These are phyloP conservation scores for Dromaius novaehollandiae DNA, from an alignment of 2,113 vertebrate genomes.

Conservation along the genomic window DNA sequence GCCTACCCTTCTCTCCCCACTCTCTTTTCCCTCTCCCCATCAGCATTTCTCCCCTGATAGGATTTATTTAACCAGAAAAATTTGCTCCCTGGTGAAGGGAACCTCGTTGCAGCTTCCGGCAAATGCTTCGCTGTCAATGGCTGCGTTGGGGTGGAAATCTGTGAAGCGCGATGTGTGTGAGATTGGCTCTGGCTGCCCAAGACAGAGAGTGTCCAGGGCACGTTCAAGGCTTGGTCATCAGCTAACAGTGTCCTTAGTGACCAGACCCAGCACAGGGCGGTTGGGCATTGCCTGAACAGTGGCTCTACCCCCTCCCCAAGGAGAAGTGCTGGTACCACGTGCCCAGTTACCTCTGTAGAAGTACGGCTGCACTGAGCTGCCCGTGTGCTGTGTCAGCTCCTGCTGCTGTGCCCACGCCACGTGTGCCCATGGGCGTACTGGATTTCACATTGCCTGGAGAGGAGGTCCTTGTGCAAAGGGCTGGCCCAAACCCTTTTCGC, in stretches of 20 bases:
- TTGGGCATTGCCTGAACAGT: background rate
- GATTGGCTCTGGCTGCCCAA: background rate
- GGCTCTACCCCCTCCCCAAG: background rate
- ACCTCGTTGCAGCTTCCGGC: background rate
- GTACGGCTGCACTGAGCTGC: background rate
- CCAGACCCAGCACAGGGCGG: background rate
- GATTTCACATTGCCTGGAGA: background rate
- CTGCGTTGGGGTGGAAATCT: background rate
- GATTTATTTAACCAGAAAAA: slow-evolving; percentile 27
- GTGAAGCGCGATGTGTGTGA: background rate
- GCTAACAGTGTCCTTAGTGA: background rate
- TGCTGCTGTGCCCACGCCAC: background rate
- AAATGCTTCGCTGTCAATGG: background rate
- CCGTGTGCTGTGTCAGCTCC: background rate
- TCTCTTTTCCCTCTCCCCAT: background rate
- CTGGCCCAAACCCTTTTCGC: background rate
- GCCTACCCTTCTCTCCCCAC: background rate
- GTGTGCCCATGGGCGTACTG: background rate
- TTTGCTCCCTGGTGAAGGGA: background rate
- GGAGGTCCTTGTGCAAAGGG: background rate
- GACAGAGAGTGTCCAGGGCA: background rate
- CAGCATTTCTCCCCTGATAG: background rate
- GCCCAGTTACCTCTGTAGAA: background rate
- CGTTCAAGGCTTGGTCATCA: background rate
- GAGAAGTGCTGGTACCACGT: background rate